Evolutionary conservation across 2,888 invertebrate genomes (phyloP).

Genomic region (Synanthedon tipuliformis): DNA sequence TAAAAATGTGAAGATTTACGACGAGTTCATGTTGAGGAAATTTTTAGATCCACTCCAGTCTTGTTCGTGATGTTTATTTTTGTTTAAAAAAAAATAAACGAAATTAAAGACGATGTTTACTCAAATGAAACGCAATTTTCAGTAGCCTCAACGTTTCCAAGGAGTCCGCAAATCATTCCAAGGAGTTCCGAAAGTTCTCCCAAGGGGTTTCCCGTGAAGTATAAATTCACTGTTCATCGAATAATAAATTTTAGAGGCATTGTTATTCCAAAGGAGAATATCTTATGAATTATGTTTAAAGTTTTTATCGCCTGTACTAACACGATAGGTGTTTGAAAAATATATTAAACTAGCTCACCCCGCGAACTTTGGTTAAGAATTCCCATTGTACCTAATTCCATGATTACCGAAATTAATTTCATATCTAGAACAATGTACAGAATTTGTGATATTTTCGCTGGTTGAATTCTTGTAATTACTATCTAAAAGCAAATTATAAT

Average conservation of each 20-base stretch:
- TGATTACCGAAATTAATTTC: no score
- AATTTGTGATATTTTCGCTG: no score
- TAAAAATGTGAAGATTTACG: constrained; percentile 23
- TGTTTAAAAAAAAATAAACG: neutral
- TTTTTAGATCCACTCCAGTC: constrained; percentile 1
- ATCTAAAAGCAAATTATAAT: no score
- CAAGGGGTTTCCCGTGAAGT: constrained; percentile 21
- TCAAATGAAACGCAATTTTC: constrained; percentile 3
- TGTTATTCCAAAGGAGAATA: constrained; percentile 33
- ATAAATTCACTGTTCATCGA: constrained; percentile 31
- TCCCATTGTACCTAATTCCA: no score
- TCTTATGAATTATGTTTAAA: constrained; percentile 32
- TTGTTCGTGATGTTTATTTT: neutral
- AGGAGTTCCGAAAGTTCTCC: constrained; percentile 23
- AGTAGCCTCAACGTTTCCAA: constrained; percentile 9
- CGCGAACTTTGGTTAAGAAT: no score
- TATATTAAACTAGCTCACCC: no score
- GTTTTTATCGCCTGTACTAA: constrained; percentile 20
- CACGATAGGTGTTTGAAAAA: neutral
- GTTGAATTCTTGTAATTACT: no score
- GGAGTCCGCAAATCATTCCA: constrained; percentile 22
- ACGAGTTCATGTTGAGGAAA: constrained; percentile 8
- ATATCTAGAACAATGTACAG: no score
- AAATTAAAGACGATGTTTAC: neutral
- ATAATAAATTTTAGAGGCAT: constrained; percentile 35